Percentiles rank a stretch among this genome's conserved stretches.
Evolutionary conservation across 64 coral and sea anemone species (phyloP).

Genomic region (Actinia equina): DNA sequence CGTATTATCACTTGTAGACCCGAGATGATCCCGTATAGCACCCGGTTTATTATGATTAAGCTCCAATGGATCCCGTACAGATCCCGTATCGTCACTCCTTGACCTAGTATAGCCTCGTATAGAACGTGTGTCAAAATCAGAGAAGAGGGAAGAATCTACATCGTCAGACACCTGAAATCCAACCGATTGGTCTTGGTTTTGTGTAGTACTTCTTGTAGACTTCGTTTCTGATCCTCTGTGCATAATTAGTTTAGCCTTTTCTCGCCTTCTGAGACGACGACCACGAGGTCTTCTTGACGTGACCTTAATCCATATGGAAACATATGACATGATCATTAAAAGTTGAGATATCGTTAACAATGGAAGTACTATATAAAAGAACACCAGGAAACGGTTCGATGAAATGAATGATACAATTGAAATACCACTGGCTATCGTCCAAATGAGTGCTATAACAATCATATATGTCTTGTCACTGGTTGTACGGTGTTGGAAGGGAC

Average conservation of each 20-base stretch:
- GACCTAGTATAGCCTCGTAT: background rate
- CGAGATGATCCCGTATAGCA: background rate
- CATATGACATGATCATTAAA: constrained; percentile 14
- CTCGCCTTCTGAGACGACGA: background rate
- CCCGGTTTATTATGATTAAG: background rate
- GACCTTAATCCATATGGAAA: background rate
- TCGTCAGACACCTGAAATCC: background rate
- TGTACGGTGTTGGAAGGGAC: constrained; percentile 8
- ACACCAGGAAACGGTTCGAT: background rate
- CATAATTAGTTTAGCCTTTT: background rate
- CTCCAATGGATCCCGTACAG: background rate
- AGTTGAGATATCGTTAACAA: background rate
- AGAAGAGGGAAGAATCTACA: background rate
- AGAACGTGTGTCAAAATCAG: background rate
- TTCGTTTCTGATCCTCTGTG: background rate
- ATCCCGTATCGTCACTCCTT: background rate
- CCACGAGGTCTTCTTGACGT: background rate
- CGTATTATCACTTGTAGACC: background rate
- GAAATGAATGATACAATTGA: background rate
- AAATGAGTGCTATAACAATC: background rate
- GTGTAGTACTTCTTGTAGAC: background rate
- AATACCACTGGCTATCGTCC: background rate
- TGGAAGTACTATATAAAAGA: constrained; percentile 1
- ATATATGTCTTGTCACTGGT: background rate
- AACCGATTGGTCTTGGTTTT: background rate